Conservation (phyloP, 1,140 invertebrate species). For the Scaptomyza pallida region DNA sequence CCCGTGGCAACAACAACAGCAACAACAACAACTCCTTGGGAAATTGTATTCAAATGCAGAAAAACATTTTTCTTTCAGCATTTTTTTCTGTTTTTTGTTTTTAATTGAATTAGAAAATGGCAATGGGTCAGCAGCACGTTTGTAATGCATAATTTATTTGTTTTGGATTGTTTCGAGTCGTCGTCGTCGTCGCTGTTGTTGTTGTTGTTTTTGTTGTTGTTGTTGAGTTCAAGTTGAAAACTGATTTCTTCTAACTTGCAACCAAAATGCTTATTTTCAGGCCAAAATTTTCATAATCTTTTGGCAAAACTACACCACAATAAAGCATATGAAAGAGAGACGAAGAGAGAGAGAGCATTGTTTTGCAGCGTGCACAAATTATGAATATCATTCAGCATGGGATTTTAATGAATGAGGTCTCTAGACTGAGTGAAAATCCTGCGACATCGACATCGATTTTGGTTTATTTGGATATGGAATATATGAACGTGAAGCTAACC, state of each 20-base stretch:
- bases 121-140: constrained; percentile 83
- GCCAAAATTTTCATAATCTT: constrained; percentile 83
- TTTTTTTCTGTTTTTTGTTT: constrained; percentile 29
- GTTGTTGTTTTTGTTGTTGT: constrained; percentile 18
- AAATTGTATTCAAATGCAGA: constrained; percentile 79
- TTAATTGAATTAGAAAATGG: constrained; percentile 84
- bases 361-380: constrained; percentile 56
- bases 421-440: constrained; percentile 22
- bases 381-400: constrained; percentile 70
- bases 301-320: constrained; percentile 58
- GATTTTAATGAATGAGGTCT: constrained; percentile 64
- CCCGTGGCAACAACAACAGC: constrained; percentile 33
- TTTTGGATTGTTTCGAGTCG: constrained; percentile 46
- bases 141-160: constrained; percentile 82
- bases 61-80: constrained; percentile 61
- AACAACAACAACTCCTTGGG: constrained; percentile 51
- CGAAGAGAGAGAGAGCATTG: constrained; percentile 42
- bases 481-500: constrained; percentile 19
- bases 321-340: too few species aligned
- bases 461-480: constrained; percentile 28
- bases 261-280: constrained; percentile 56
- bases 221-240: constrained; percentile 42
- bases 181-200: constrained; percentile 2
- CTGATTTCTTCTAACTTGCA: constrained; percentile 44
- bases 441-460: constrained; percentile 26